Conservation (phyloP, 2,888 invertebrate species). For the Lithosia quadra region DNA sequence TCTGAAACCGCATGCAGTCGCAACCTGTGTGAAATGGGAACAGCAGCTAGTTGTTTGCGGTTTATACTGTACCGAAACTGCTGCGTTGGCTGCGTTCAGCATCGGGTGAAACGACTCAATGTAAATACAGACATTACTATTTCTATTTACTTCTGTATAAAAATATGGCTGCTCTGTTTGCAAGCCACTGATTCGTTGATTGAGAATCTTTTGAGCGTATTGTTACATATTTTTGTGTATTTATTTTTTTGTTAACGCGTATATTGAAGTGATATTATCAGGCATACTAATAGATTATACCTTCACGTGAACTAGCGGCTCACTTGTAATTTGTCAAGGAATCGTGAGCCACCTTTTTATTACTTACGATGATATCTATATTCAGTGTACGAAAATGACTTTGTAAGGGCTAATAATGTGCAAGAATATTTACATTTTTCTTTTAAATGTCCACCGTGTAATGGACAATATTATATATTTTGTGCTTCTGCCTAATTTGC, state of each 20-base stretch:
- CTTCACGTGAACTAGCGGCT: no score
- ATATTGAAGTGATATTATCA: no score
- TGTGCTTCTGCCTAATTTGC: neutral
- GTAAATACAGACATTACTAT: constrained; percentile 46
- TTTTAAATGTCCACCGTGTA: no score
- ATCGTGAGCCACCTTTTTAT: no score
- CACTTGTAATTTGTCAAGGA: no score
- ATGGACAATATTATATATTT: no score
- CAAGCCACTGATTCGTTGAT: neutral
- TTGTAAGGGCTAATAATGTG: no score
- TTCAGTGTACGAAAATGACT: no score
- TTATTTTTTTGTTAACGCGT: neutral
- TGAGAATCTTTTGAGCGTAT: neutral
- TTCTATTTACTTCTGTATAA: constrained; percentile 38
- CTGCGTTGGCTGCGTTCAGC: constrained; percentile 39
- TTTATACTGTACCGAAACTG: constrained; percentile 51
- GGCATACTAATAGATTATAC: no score
- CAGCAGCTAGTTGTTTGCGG: constrained; percentile 56
- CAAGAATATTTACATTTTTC: neutral
- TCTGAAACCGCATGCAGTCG: constrained; percentile 49
- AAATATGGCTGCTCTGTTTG: constrained; percentile 32
- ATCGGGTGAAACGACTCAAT: constrained; percentile 42
- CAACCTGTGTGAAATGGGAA: constrained; percentile 54
- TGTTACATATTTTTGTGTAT: neutral
- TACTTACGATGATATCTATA: no score